Evolutionary conservation across 2,888 invertebrate genomes (phyloP), one percentile per base, ranked within the genome.

Genomic region (Oxytorus armatus): DNA sequence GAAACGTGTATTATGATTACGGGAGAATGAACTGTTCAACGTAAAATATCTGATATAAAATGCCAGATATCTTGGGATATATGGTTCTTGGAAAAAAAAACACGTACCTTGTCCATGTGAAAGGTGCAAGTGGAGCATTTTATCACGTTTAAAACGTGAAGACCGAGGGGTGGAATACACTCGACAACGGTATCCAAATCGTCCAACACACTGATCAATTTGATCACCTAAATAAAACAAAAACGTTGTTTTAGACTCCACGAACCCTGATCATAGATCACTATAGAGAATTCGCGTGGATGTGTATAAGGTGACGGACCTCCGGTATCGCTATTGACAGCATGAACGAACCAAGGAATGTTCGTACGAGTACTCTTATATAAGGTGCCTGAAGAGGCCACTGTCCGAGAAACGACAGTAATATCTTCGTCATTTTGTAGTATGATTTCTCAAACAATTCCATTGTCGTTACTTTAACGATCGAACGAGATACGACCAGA

Each of bases 281-380:
- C 1, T 25, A 21, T n/a, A n/a, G n/a, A n/a, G n/a, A n/a, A 25
- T 14, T 3, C 10, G 21, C 16, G 8, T 39, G 5, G 0, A 69
- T 1, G 14, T 5, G n/a, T n/a, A n/a, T n/a, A 42, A 36, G 33
- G 14, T 1, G 16, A 14, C 0, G 57, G 29, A 79, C 79, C 76
- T 79, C 79, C 7, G 79, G 79, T 25, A 79, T 61, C 3, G 47
- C 25, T 16, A 79, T 79, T 3, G 79, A 53, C 29, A 61, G 53
- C 18, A 76, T 66, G 33, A 33, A 61, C 1, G 44, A 4, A 16
- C n/a, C 21, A 14, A 76, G 5, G 10, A 39, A 1, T 8, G 29
- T 72, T 16, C 59, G 70, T 36, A 68, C 36, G 0, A 68, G 7
- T 10, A 44, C 44, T 47, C 57, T 66, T 5, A 68, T 36, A 18